phyloP scores from a whole-genome alignment of 2,888 invertebrate genomes.

The Drosophila gaucha region DNA sequence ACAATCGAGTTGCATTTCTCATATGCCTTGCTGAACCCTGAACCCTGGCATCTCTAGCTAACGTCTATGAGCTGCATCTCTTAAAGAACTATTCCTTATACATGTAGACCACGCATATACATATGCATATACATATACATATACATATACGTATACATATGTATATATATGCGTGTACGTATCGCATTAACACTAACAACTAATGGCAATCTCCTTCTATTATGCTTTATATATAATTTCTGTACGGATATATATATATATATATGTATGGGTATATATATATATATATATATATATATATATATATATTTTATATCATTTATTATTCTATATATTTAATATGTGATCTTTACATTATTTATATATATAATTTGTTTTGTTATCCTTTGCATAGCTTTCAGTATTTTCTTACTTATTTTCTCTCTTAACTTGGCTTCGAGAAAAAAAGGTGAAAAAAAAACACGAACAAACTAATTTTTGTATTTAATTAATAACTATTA shows the following conservation, averaged over 20 bases:
- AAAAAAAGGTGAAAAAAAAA: slow-evolving; percentile 19
- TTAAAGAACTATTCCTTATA: slow-evolving; percentile 6
- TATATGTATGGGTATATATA: slow-evolving; percentile 19
- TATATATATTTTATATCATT: slow-evolving; percentile 36
- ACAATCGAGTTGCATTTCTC: slow-evolving; percentile 34
- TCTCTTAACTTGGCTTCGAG: slow-evolving; percentile 31
- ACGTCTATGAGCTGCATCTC: slow-evolving; percentile 31
- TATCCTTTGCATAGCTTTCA: slow-evolving; percentile 38
- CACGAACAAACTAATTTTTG: slow-evolving; percentile 29
- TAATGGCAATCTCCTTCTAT: slow-evolving; percentile 78
- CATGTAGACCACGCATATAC: slow-evolving; percentile 21
- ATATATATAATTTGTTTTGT: slow-evolving; percentile 5
- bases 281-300: slow-evolving; percentile 29
- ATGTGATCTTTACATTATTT: slow-evolving; percentile 39
- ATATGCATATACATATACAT: slow-evolving; percentile 8
- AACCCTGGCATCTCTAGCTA: slow-evolving; percentile 11
- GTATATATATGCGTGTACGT: slow-evolving; percentile 24
- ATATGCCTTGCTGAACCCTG: slow-evolving; percentile 30
- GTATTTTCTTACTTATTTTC: slow-evolving; percentile 21
- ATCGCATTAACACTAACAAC: slow-evolving; percentile 76
- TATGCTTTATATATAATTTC: slow-evolving; percentile 52
- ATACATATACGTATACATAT: background rate
- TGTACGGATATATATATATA: slow-evolving; percentile 34
- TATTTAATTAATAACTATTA: slow-evolving; percentile 21
- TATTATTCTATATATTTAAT: slow-evolving; percentile 22